These are phyloP conservation scores for Neelides sp. DNA, from an alignment of 1,140 invertebrate species.

Conservation along the genomic window DNA sequence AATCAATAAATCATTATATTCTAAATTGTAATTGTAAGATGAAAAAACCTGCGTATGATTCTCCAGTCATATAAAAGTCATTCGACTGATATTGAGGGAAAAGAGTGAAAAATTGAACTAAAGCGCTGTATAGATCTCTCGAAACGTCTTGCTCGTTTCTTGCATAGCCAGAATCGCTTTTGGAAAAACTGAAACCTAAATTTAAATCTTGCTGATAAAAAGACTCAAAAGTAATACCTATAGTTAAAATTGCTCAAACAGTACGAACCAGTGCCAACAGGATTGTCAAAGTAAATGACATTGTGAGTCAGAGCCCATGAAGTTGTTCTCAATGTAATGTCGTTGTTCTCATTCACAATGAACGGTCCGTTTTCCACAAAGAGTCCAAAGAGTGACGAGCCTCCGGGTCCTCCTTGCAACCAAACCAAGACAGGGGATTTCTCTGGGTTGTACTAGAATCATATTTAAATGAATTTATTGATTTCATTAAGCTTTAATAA, in stretches of 20 bases:
- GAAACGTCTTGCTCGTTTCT: constrained; percentile 53
- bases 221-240: background rate
- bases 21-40: background rate
- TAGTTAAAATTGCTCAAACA: constrained; percentile 16
- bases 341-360: constrained; percentile 33
- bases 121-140: constrained; percentile 48
- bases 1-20: too few relatives aligned
- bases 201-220: too few relatives aligned
- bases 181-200: constrained; percentile 56
- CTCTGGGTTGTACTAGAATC: constrained; percentile 30
- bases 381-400: constrained; percentile 41
- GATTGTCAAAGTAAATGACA: constrained; percentile 44
- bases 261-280: constrained; percentile 37
- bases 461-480: constrained; percentile 3
- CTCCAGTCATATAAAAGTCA: constrained; percentile 66
- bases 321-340: constrained; percentile 32
- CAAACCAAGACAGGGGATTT: constrained; percentile 41
- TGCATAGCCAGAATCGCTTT: constrained; percentile 47
- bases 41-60: constrained; percentile 63
- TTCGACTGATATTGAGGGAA: constrained; percentile 52
- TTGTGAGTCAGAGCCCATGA: constrained; percentile 40
- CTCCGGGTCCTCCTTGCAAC: constrained; percentile 45
- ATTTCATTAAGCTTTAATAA: background rate
- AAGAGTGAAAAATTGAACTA: constrained; percentile 58
- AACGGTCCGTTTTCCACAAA: constrained; percentile 44